A percentile compares a stretch with the other conserved stretches of the same genome.
Evolutionary conservation across 2,797 vertebrate species (phyloP).

Genomic region (Huso huso): DNA sequence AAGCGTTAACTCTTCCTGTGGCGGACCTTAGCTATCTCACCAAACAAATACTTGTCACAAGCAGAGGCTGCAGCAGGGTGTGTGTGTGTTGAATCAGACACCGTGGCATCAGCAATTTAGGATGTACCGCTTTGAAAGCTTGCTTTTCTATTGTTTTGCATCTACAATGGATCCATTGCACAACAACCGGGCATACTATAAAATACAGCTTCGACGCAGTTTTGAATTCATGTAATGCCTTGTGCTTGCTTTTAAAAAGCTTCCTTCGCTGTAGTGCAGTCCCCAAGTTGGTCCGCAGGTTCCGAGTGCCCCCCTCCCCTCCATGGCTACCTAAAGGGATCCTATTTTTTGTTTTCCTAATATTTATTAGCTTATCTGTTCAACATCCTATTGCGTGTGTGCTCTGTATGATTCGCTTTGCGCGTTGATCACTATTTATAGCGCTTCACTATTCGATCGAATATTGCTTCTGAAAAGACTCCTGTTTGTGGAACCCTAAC

Average conservation of each 20-base stretch:
- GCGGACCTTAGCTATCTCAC: no score
- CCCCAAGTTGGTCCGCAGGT: neutral
- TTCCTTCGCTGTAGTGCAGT: neutral
- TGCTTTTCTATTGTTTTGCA: slow-evolving; percentile 9
- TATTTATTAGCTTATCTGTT: neutral
- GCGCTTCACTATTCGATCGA: neutral
- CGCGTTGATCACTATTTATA: neutral
- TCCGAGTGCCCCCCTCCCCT: neutral
- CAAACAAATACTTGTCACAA: no score
- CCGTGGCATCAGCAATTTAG: slow-evolving; percentile 3
- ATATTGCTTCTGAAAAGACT: neutral
- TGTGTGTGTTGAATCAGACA: slow-evolving; percentile 20
- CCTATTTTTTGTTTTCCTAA: neutral
- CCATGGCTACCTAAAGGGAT: neutral
- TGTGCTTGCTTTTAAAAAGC: neutral
- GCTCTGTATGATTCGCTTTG: neutral
- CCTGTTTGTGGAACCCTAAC: no score
- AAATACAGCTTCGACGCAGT: neutral
- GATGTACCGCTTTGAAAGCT: slow-evolving; percentile 3
- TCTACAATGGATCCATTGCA: slow-evolving; percentile 13
- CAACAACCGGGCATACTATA: neutral
- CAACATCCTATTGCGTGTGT: no score
- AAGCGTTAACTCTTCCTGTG: neutral
- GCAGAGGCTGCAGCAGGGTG: neutral
- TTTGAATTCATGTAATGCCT: no score